These are phyloP conservation scores for Heloderma charlesbogerti DNA, from an alignment of 2,113 vertebrate genomes.

Conservation along the genomic window DNA sequence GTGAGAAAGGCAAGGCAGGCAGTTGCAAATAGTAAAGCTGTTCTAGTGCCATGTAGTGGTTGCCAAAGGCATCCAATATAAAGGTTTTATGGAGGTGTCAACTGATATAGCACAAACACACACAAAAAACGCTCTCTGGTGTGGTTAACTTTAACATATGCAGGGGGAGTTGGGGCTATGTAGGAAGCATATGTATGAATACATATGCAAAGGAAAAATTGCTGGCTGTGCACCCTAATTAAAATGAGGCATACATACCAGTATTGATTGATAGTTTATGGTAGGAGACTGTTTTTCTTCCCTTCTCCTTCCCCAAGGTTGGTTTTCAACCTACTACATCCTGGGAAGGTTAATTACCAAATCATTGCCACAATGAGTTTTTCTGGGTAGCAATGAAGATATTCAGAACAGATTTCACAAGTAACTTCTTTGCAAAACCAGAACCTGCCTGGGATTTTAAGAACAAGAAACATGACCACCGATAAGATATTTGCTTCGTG, in stretches of 20 bases:
- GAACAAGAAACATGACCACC: slow-evolving; percentile 65
- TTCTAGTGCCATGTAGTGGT: slow-evolving; percentile 75
- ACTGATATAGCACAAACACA: slow-evolving; percentile 83
- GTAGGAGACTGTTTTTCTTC: background rate
- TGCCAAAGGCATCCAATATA: slow-evolving; percentile 83
- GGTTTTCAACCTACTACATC: background rate
- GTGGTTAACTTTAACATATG: slow-evolving; percentile 73
- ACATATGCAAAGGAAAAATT: slow-evolving; percentile 63
- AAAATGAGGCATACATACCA: slow-evolving; percentile 81
- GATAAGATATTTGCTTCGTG: background rate
- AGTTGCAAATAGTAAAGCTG: slow-evolving; percentile 80
- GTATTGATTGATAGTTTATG: slow-evolving; percentile 61
- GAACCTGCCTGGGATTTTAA: slow-evolving; percentile 61
- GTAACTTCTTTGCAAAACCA: slow-evolving; percentile 61
- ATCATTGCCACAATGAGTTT: background rate
- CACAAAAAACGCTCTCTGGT: slow-evolving; percentile 79
- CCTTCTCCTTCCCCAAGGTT: background rate
- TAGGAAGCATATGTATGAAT: slow-evolving; percentile 71
- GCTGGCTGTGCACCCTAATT: slow-evolving; percentile 73
- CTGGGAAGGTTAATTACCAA: no score
- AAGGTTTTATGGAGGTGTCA: slow-evolving; percentile 86
- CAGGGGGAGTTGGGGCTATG: slow-evolving; percentile 59
- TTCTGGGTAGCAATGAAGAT: slow-evolving; percentile 27
- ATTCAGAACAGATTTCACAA: slow-evolving; percentile 72
- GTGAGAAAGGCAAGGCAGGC: slow-evolving; percentile 70